Base-by-base conservation (phyloP, 1,140 invertebrate genomes). In the Zaprionus camerounensis region DNA sequence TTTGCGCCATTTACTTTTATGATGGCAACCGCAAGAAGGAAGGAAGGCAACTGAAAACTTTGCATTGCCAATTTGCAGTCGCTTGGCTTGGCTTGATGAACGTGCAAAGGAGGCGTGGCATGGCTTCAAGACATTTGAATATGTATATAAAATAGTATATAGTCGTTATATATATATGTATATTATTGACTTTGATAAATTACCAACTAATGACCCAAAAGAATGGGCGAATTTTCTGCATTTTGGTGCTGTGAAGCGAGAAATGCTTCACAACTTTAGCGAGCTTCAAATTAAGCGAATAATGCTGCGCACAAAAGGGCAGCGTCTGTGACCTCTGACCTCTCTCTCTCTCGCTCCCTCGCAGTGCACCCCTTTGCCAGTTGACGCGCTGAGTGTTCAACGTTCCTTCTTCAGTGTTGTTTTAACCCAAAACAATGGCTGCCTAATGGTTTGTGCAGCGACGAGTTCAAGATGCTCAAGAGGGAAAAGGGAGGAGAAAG, bases 151-250 rank as follows among this genome's bases (percentile, higher is more conserved):
- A 28, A 28, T 5, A 15, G 15, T 44, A 51, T 51, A 51, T 51
- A 51, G 20, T 22, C 38, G 38, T 6, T 7, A 41, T 31, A 15
- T 51, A 51, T 51, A 51, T 51, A 24, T 82, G 71, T 82, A 76
- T 76, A 81, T 88, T 88, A 81, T 84, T 81, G 86, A 91, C 86
- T 86, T 91, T 91, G 86, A 91, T 91, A 91, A 90, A 91, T 83
- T 91, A 81, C 67, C 72, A 86, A 75, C 82, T 91, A 91, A 91
- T 91, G 86, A 82, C 71, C 80, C 62, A 76, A 81, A 82, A 82
- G 78, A 91, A 88, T 84, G 80, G 15, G 74, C 62, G 72, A 85
- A 83, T 82, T 91, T 46, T 91, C 80, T 85, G 81, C 63, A 78
- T 90, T 75, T 84, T 72, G 83, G 84, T 88, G 81, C n/a, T 75